These are phyloP conservation scores for Metacarcinus magister DNA, from an alignment of 2,888 invertebrate species.

Conservation along the genomic window DNA sequence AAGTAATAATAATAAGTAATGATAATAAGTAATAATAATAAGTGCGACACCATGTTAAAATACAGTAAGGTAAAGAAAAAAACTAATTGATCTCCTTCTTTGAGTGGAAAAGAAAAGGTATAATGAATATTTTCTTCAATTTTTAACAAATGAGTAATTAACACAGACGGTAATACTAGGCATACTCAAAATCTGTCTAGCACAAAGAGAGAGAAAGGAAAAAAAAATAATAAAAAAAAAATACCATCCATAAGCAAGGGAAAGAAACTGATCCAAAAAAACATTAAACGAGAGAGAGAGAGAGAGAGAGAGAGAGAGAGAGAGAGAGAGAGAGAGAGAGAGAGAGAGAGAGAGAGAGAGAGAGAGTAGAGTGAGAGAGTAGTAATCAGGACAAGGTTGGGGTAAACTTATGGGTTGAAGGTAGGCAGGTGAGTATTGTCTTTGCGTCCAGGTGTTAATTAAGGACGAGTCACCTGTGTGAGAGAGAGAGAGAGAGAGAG, in stretches of 20 bases:
- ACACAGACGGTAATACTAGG: too few relatives aligned
- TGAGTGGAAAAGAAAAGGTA: too few relatives aligned
- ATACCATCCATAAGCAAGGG: background rate
- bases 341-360: conserved; percentile 2
- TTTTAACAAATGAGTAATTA: too few relatives aligned
- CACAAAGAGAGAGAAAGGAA: background rate
- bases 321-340: background rate
- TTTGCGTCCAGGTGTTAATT: background rate
- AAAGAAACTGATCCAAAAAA: background rate
- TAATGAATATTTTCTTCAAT: too few relatives aligned
- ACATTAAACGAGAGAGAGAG: background rate
- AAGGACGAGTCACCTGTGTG: background rate
- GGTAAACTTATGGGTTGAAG: background rate
- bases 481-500: background rate
- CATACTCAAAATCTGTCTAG: too few relatives aligned
- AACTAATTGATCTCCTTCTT: too few relatives aligned
- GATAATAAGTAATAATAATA: too few relatives aligned
- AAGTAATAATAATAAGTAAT: too few relatives aligned
- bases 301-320: too few relatives aligned
- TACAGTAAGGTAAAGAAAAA: too few relatives aligned
- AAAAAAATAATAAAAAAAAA: background rate
- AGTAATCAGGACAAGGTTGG: background rate
- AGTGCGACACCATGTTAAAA: too few relatives aligned
- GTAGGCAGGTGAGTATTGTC: background rate
- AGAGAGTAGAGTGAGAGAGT: background rate